Percentiles rank a stretch among this genome's conserved stretches.
Evolutionary conservation across 92 coral and sea anemone genomes (phyloP).

Genomic region (Bergia sp.): DNA sequence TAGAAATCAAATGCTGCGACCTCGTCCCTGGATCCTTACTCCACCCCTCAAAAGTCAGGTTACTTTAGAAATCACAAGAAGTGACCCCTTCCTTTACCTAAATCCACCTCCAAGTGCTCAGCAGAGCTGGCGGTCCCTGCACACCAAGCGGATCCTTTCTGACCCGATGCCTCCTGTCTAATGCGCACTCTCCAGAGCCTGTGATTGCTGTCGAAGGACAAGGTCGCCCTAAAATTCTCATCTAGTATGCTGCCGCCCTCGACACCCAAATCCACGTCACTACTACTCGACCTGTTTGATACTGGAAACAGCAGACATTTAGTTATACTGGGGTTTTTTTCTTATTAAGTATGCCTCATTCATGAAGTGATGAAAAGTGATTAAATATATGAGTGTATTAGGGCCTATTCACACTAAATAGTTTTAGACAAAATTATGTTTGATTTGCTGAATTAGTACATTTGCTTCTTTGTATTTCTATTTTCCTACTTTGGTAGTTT

Average conservation of each 20-base stretch:
- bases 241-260: slow-evolving; percentile 54
- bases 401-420: not conserved
- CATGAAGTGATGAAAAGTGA: too few species aligned
- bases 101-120: slow-evolving; percentile 52
- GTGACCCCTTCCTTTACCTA: slow-evolving; percentile 46
- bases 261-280: slow-evolving; percentile 45
- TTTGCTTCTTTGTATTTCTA: too few species aligned
- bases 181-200: slow-evolving; percentile 51
- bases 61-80: too few species aligned
- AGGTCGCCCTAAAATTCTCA: slow-evolving; percentile 45
- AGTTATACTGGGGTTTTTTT: too few species aligned
- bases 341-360: too few species aligned
- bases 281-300: not conserved
- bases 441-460: not conserved
- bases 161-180: slow-evolving; percentile 59
- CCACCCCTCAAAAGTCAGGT: too few species aligned
- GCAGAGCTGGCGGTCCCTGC: slow-evolving; percentile 18
- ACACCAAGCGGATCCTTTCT: slow-evolving; percentile 61
- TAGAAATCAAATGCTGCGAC: too few species aligned
- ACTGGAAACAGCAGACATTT: not conserved
- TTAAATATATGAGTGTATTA: too few species aligned
- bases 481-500: too few species aligned
- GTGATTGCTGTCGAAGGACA: slow-evolving; percentile 43
- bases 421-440: not conserved
- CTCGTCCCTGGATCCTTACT: too few species aligned